A percentile compares a stretch with the other conserved stretches of the same genome.
Conservation (phyloP, 2,888 invertebrate genomes). For the Creontiades dilutus region DNA sequence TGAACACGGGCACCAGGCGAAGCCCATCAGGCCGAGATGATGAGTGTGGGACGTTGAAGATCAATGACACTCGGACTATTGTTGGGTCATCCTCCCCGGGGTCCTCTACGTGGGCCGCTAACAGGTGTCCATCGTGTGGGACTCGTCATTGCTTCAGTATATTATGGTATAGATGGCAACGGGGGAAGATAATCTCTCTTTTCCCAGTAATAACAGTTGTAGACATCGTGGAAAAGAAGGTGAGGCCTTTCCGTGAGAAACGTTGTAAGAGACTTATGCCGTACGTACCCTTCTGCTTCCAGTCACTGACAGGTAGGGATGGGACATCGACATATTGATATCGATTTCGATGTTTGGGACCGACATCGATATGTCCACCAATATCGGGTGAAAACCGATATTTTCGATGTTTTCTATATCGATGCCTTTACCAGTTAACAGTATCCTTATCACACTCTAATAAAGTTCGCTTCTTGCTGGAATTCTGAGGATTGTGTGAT, state of each 20-base stretch:
- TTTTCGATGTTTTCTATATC: no score
- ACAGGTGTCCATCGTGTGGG: conserved; percentile 9
- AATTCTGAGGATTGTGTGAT: no score
- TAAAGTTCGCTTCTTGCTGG: no score
- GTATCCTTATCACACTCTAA: no score
- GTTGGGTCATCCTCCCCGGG: not conserved
- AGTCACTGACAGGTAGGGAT: no score
- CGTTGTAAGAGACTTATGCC: not conserved
- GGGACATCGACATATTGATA: no score
- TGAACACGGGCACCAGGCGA: conserved; percentile 15
- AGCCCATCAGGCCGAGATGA: conserved; percentile 49
- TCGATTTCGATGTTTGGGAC: no score
- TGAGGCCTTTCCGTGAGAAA: not conserved
- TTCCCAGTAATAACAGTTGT: conserved; percentile 25
- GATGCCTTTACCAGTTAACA: no score
- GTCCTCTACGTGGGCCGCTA: not conserved
- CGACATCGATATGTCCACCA: no score
- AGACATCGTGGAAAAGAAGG: not conserved
- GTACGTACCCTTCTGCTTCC: no score
- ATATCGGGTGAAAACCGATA: no score
- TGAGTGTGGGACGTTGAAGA: conserved; percentile 49
- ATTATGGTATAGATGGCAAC: not conserved
- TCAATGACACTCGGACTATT: conserved; percentile 45
- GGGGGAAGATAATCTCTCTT: not conserved
- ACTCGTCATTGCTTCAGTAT: conserved; percentile 2